Percentiles rank a stretch among this genome's conserved stretches.
Conservation (phyloP, 2,797 vertebrate species). For the Galagoides demidoff region DNA sequence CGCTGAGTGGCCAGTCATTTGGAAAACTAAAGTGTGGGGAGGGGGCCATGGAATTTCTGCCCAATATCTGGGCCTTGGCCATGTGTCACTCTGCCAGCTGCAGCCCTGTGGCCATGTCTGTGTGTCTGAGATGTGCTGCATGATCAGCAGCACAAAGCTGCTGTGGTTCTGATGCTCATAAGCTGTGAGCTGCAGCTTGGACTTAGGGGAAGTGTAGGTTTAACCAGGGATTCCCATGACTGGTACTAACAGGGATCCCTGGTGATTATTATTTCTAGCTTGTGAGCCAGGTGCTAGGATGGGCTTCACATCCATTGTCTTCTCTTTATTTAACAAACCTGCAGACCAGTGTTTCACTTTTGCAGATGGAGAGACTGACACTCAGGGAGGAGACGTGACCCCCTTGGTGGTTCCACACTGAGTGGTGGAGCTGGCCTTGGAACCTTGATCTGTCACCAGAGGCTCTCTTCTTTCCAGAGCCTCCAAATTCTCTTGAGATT, state of each 20-base stretch:
- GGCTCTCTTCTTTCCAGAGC: neutral
- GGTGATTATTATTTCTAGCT: neutral
- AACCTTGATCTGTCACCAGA: neutral
- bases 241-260: too few relatives aligned
- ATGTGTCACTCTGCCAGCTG: neutral
- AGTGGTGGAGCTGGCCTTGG: neutral
- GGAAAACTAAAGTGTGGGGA: neutral
- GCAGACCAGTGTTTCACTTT: neutral
- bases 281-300: neutral
- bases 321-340: neutral
- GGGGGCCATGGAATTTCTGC: neutral
- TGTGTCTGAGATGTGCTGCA: neutral
- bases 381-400: neutral
- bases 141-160: too few relatives aligned
- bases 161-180: neutral
- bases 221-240: neutral
- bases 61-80: neutral
- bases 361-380: neutral
- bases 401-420: neutral
- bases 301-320: neutral
- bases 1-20: neutral
- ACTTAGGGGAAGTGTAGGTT: neutral
- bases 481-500: neutral
- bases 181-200: neutral
- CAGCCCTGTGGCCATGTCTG: neutral